A percentile compares a stretch with the other conserved stretches of the same genome.
phyloP scores from a whole-genome alignment of 2,797 vertebrate species.

The Chrysocyon brachyurus region DNA sequence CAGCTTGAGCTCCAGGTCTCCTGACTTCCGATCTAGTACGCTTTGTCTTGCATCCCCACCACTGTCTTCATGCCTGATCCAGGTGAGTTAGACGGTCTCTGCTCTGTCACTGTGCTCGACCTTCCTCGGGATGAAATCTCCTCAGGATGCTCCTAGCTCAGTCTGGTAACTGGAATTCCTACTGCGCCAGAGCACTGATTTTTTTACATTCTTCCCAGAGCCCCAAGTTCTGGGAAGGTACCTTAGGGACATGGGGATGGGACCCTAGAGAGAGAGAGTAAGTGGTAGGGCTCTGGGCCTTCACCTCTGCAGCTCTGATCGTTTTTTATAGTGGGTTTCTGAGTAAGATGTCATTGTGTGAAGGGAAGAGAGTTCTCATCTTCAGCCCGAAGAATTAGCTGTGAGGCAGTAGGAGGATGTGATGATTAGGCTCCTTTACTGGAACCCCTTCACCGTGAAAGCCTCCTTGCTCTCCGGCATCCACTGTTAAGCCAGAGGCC shows the following conservation, averaged over 20 bases:
- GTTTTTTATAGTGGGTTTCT: background rate
- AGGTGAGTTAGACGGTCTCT: rapidly evolving
- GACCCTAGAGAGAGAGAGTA: background rate
- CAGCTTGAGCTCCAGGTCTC: background rate
- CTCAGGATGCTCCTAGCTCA: background rate
- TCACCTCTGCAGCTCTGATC: background rate
- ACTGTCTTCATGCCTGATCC: background rate
- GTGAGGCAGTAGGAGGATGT: rapidly evolving
- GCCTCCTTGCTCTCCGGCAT: background rate
- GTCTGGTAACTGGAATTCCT: background rate
- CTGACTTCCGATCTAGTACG: background rate
- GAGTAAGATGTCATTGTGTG: background rate
- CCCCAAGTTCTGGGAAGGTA: background rate
- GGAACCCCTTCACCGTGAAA: background rate
- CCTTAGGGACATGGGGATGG: background rate
- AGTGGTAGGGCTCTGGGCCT: background rate
- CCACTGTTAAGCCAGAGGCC: background rate
- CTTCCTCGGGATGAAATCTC: too few species aligned
- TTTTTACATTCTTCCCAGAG: background rate
- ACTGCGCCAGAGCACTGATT: background rate
- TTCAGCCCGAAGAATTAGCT: background rate
- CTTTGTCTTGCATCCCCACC: rapidly evolving
- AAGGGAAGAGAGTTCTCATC: background rate
- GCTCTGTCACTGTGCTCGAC: background rate
- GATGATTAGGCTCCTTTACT: rapidly evolving